A percentile compares a stretch with the other conserved stretches of the same genome.
These are phyloP conservation scores for Epizoanthus ramosus DNA, from an alignment of 92 coral and sea anemone genomes.

Conservation along the genomic window DNA sequence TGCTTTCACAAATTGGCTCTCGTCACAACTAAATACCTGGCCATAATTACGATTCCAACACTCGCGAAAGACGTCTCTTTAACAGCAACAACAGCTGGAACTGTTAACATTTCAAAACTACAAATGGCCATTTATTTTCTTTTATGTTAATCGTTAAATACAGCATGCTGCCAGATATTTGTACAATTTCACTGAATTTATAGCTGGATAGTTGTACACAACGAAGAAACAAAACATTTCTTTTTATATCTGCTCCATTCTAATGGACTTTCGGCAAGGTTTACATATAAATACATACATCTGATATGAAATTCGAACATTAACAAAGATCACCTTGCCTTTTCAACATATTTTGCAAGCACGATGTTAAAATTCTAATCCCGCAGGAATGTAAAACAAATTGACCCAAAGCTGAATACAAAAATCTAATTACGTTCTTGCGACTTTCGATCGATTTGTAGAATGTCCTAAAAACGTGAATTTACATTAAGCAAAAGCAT, in stretches of 20 bases:
- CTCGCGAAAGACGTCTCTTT: too few relatives aligned
- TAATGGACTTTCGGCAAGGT: too few relatives aligned
- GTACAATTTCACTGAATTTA: too few relatives aligned
- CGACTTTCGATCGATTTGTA: not conserved
- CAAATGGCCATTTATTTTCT: too few relatives aligned
- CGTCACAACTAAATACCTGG: not conserved
- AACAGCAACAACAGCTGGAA: too few relatives aligned
- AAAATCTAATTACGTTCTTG: not conserved
- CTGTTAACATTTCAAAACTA: too few relatives aligned
- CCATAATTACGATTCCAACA: not conserved
- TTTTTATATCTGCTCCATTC: too few relatives aligned
- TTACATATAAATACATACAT: not conserved
- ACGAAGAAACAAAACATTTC: too few relatives aligned
- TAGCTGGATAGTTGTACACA: too few relatives aligned
- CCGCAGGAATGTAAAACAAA: conserved; percentile 7
- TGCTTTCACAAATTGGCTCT: not conserved
- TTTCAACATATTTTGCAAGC: not conserved
- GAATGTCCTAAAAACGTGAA: not conserved
- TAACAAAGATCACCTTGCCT: not conserved
- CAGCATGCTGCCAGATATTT: too few relatives aligned
- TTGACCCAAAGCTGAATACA: not conserved
- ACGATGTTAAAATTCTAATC: not conserved
- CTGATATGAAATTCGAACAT: not conserved
- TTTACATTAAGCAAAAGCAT: not conserved
- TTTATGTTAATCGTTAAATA: too few relatives aligned